phyloP scores from a whole-genome alignment of 2,113 vertebrate species.

The Sigmodon hispidus region DNA sequence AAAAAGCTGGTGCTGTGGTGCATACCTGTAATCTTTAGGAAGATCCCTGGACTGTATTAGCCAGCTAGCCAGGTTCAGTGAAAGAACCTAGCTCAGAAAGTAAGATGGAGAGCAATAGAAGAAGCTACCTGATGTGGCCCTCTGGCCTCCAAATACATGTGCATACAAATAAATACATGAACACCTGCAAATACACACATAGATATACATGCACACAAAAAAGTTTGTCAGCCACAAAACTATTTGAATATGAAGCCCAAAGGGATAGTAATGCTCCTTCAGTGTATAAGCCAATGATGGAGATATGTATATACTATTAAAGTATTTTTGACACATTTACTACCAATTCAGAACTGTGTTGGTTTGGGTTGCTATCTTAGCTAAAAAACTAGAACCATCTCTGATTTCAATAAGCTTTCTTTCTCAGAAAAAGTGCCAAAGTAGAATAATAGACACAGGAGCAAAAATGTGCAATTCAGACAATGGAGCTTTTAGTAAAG shows the following conservation, averaged over 20 bases:
- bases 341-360: background rate
- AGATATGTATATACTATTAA: background rate
- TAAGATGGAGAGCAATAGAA: background rate
- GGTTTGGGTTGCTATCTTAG: background rate
- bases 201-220: background rate
- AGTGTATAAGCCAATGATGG: background rate
- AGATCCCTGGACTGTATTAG: too few species aligned
- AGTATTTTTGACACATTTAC: background rate
- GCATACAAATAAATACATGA: background rate
- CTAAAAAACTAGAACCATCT: background rate
- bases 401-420: background rate
- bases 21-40: background rate
- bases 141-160: background rate
- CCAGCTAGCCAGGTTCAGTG: background rate
- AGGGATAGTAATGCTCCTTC: background rate
- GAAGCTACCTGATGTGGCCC: background rate
- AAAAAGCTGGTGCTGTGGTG: too few species aligned
- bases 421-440: background rate
- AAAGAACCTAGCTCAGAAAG: background rate
- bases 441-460: background rate
- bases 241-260: background rate
- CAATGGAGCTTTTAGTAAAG: background rate
- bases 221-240: background rate
- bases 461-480: background rate
- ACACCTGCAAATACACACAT: background rate